Conservation (phyloP, 2,797 vertebrate species). For the Pagetopsis macropterus region DNA sequence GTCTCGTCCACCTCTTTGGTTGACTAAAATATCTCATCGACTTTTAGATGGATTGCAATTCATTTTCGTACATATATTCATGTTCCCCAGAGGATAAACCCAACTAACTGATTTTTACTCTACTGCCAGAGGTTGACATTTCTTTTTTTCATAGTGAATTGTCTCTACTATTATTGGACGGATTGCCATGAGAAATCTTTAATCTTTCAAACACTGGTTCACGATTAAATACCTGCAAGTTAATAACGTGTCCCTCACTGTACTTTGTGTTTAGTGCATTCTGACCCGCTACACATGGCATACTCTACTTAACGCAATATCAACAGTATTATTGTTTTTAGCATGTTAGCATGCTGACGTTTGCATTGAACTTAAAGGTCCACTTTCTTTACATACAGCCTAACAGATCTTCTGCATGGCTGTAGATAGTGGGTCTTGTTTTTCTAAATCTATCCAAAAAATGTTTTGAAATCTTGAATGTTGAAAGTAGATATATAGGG, state of each 20-base stretch:
- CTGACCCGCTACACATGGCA: background rate
- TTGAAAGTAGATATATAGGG: background rate
- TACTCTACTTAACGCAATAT: no score
- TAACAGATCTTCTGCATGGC: background rate
- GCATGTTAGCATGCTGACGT: background rate
- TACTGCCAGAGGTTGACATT: background rate
- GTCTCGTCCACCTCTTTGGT: background rate
- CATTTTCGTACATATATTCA: background rate
- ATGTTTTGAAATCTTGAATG: background rate
- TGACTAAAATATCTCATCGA: background rate
- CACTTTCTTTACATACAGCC: background rate
- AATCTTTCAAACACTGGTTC: background rate
- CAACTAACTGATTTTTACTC: background rate
- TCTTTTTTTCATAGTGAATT: background rate
- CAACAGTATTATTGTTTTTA: background rate
- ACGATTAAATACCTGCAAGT: background rate
- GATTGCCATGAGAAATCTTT: background rate
- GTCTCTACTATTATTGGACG: background rate
- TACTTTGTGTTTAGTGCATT: conserved; percentile 1
- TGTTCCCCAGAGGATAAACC: background rate
- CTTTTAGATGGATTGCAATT: background rate
- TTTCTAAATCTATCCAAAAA: background rate
- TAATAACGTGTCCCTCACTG: background rate
- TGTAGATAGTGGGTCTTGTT: background rate
- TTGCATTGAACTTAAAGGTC: background rate